A percentile compares a stretch with the other conserved stretches of the same genome.
These are phyloP conservation scores for Uropetala carovei DNA, from an alignment of 2,888 invertebrate genomes.

Conservation along the genomic window DNA sequence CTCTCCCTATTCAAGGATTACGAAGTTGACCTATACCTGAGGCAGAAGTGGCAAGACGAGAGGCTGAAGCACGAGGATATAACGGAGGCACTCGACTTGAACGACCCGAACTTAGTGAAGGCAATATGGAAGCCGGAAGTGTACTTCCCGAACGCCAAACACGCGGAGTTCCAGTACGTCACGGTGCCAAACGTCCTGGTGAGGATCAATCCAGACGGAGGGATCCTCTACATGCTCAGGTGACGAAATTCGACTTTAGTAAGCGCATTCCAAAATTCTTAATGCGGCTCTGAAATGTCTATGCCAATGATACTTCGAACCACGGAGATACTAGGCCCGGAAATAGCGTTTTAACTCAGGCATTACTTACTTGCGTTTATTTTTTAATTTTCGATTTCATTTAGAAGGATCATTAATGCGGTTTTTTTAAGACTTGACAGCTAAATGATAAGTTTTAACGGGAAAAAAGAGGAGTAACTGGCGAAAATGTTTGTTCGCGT, in stretches of 20 bases:
- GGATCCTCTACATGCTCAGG: conserved; percentile 76
- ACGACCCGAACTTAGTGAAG: conserved; percentile 75
- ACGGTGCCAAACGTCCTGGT: conserved; percentile 77
- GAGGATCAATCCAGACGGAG: conserved; percentile 75
- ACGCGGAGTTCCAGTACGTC: conserved; percentile 76
- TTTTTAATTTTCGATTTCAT: too few relatives aligned
- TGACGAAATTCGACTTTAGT: conserved; percentile 67
- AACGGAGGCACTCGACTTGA: conserved; percentile 74
- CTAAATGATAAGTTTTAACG: too few relatives aligned
- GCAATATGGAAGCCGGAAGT: conserved; percentile 76
- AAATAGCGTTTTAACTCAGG: too few relatives aligned
- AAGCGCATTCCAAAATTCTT: neutral
- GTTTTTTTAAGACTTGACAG: too few relatives aligned
- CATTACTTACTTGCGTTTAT: too few relatives aligned
- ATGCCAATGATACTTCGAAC: too few relatives aligned
- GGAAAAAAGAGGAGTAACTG: too few relatives aligned
- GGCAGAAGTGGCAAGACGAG: conserved; percentile 76
- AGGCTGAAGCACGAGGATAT: conserved; percentile 74
- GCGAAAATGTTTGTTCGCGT: too few relatives aligned
- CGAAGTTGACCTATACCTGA: conserved; percentile 76
- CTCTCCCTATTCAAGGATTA: conserved; percentile 73
- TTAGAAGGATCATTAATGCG: too few relatives aligned
- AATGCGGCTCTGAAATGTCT: too few relatives aligned
- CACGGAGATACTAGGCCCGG: too few relatives aligned
- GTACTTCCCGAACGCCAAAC: conserved; percentile 76